phyloP scores from a whole-genome alignment of 2,797 vertebrate genomes.

The Enteromius trimaculatus region DNA sequence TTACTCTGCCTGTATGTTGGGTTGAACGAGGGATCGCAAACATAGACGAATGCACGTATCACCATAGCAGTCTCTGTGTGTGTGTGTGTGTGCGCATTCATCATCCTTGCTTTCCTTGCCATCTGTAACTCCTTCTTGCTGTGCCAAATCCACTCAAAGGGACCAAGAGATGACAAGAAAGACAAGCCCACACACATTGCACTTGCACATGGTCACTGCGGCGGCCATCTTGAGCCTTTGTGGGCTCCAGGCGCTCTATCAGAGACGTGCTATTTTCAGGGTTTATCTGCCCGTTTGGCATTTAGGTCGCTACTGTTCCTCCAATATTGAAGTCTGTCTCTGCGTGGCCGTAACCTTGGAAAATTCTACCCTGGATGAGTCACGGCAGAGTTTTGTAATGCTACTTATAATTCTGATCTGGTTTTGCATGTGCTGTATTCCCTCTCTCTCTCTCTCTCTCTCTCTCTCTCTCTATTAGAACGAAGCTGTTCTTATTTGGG shows the following conservation, averaged over 20 bases:
- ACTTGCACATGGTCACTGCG: constrained; percentile 38
- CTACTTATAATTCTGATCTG: constrained; percentile 12
- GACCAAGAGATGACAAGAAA: constrained; percentile 31
- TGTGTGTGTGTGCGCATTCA: neutral
- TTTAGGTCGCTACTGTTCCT: constrained; percentile 34
- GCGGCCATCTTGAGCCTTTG: constrained; percentile 39
- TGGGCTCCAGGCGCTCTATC: neutral
- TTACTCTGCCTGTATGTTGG: constrained; percentile 36
- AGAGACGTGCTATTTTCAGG: neutral
- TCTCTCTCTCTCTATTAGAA: constrained; percentile 28
- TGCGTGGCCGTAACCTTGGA: constrained; percentile 14
- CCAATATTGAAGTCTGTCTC: constrained; percentile 47
- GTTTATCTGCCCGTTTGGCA: neutral
- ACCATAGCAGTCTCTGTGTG: constrained; percentile 19
- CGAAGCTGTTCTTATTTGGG: constrained; percentile 28
- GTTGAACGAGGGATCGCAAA: neutral
- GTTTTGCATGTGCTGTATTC: neutral
- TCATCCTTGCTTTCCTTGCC: constrained; percentile 36
- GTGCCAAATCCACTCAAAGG: constrained; percentile 44
- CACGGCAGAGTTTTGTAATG: neutral
- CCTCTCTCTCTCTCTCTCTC: constrained; percentile 10
- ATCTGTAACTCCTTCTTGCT: constrained; percentile 42
- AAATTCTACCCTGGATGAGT: constrained; percentile 13
- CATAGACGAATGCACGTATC: neutral
- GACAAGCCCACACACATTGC: constrained; percentile 46